Evolutionary conservation across 2,888 invertebrate genomes (phyloP).

Genomic region (Carterocephalus palaemon): DNA sequence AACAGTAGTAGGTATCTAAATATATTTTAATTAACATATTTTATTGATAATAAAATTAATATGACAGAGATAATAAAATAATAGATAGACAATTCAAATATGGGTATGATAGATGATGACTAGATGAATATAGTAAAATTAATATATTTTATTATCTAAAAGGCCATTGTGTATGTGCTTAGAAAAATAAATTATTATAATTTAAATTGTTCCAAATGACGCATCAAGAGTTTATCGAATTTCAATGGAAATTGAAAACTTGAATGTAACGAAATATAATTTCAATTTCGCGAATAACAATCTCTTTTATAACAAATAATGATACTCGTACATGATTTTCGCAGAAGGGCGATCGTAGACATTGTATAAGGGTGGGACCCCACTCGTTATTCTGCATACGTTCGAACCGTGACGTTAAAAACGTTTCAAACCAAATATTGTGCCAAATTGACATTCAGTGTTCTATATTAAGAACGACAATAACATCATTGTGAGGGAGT

Average conservation of each 20-base stretch:
- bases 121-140: too few species aligned
- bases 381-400: constrained; percentile 61
- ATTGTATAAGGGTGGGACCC: constrained; percentile 47
- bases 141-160: too few species aligned
- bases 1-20: too few species aligned
- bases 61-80: too few species aligned
- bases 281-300: constrained; percentile 53
- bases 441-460: constrained; percentile 60
- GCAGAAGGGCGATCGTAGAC: constrained; percentile 46
- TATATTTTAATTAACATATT: too few species aligned
- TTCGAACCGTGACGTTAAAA: constrained; percentile 49
- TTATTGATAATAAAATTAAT: too few species aligned
- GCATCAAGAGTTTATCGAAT: too few species aligned
- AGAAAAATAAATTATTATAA: too few species aligned
- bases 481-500: constrained; percentile 33
- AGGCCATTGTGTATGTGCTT: too few species aligned
- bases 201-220: too few species aligned
- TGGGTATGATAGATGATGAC: too few species aligned
- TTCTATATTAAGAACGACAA: constrained; percentile 47
- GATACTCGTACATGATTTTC: constrained; percentile 48
- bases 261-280: constrained; percentile 31
- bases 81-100: too few species aligned
- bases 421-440: constrained; percentile 59
- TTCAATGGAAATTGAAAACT: constrained; percentile 16
- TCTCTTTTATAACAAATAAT: constrained; percentile 59